Evolutionary conservation across 2,113 vertebrate species (phyloP).

Genomic region (Oreotrochilus melanogaster): DNA sequence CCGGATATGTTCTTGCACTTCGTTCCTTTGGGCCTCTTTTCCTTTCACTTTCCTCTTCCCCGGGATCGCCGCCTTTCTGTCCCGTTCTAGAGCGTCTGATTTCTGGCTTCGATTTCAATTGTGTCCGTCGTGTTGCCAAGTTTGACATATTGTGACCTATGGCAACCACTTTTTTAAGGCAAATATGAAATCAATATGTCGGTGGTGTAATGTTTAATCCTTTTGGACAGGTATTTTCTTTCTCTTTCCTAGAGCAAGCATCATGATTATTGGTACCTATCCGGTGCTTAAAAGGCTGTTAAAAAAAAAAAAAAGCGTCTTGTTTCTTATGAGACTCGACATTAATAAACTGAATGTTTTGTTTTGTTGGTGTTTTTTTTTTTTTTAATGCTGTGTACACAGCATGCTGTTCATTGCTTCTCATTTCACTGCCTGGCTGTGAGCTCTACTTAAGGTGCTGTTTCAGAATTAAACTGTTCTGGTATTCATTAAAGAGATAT

Average conservation of each 20-base stretch:
- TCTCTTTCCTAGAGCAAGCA: background rate
- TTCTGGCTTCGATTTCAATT: background rate
- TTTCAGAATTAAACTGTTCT: background rate
- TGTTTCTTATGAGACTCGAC: background rate
- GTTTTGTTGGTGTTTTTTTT: too few species aligned
- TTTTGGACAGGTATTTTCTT: background rate
- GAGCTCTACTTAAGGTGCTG: background rate
- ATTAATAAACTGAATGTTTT: background rate
- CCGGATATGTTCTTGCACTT: background rate
- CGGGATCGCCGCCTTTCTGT: background rate
- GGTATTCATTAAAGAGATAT: background rate
- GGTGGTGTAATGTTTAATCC: background rate
- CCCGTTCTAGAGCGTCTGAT: background rate
- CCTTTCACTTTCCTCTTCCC: background rate
- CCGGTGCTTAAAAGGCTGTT: background rate
- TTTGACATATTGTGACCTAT: accelerated
- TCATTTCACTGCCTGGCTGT: background rate
- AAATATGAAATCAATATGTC: background rate
- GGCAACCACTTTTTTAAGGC: background rate
- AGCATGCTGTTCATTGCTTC: background rate
- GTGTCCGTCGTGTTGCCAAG: accelerated
- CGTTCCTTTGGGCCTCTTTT: accelerated
- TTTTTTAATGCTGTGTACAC: accelerated
- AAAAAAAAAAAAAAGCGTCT: background rate
- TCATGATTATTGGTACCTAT: too few species aligned